Evolutionary conservation across 2,888 invertebrate genomes (phyloP), one percentile per base, ranked within the genome.

Genomic region (Caenorhabditis virilis): DNA sequence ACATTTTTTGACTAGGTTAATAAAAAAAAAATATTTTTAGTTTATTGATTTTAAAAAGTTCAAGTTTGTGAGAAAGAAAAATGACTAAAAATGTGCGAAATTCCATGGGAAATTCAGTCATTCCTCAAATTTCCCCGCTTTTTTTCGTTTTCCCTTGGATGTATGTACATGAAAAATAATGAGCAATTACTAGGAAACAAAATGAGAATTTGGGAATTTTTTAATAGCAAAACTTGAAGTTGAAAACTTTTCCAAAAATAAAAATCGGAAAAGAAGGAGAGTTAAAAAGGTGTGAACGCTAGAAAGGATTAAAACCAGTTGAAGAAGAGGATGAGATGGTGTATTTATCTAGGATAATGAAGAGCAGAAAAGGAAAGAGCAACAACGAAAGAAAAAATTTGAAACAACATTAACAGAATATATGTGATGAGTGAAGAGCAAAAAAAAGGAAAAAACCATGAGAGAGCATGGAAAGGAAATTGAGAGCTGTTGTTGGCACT

Each of bases 291-390:
- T 9, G 30, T 9, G 30, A 30, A 30, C n/a, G 13, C 30, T 6
- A 30, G 30, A 30, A 30, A 30, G 13, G 30, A 30, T 15, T 11
- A 49, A 18, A 16, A 22, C 15, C n/a, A 27, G 38, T 18, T 16
- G 39, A 50, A 36, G 50, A 36, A 25, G 35, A 38, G 36, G 50
- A 42, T 30, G 54, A 52, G 22, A 27, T 27, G 50, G 7, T 16
- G 43, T 42, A n/a, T n/a, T n/a, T n/a, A n/a, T n/a, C n/a, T n/a
- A 53, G 53, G 56, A 56, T 56, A 57, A 57, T 50, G 50, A 57
- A 57, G 50, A 57, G 50, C 50, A 57, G 43, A 36, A 49, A 55
- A 27, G 26, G n/a, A 42, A 43, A 9, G 30, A 30, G 30, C 30
- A 30, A 30, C 27, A 35, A 50, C 30, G 23, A 52, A 39, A 25